Base-by-base conservation (phyloP, 2,797 vertebrate genomes). In the Mastacembelus armatus region DNA sequence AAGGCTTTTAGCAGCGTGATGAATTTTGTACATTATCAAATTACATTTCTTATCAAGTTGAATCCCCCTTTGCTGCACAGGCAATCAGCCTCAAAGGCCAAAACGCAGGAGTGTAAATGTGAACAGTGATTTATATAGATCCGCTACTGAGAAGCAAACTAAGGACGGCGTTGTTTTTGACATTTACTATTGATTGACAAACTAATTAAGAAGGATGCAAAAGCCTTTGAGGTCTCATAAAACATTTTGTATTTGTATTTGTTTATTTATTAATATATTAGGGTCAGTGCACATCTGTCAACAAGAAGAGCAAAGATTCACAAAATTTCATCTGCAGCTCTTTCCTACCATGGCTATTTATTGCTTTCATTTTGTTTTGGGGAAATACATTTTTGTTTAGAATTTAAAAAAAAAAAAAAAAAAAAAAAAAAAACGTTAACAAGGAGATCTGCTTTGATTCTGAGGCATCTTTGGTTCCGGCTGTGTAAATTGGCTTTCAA, bases 21-120 rank as follows among this genome's bases (percentile, higher is more conserved):
- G 59, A 86, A 91, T 89, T 87, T 85, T 81, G 66, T 83, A 89
- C 75, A 77, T 88, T 82, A 89, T 86, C 76, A 88, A 88, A 91
- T 89, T 88, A 90, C 74, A 84, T 78, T 85, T 85, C 69, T 84
- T 86, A 85, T 88, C 78, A 84, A 78, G 86, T 81, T 51, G 79
- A 47, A 64, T 65, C 47, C 59, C 59, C 36, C 50, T 42, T 36
- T 54, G 29, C 71, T 65, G 57, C 48, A 58, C 33, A 47, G 54
- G 22, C 67, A 49, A 21, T 74, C 55, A 43, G 30, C 48, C 44
- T 70, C 58, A 77, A 51, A 80, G 70, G 69, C 74, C 63, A 56
- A 39, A 66, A 74, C 40, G 42, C 47, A n/a, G 33, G 29, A 43
- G 60, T 52, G 43, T 69, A 40, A 76, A 76, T 45, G 58, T 74